These are phyloP conservation scores for Nanorana parkeri DNA, from an alignment of 2,113 vertebrate species.

Conservation along the genomic window DNA sequence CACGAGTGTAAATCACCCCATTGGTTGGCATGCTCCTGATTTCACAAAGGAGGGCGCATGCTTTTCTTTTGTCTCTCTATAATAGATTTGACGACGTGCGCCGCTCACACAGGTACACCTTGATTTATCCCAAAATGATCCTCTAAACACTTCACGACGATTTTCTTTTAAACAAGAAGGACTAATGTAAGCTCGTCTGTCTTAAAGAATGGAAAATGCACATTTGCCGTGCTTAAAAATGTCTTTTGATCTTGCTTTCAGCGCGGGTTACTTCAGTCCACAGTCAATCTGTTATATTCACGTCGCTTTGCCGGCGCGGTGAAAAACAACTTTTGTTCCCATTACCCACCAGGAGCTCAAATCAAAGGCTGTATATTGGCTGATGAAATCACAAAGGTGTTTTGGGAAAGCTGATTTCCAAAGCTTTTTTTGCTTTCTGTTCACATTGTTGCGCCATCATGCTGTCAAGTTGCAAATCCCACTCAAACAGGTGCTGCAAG, in stretches of 20 bases:
- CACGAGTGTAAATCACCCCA: too few relatives aligned
- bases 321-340: slow-evolving; percentile 25
- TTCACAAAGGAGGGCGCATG: too few relatives aligned
- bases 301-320: not conserved
- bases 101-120: not conserved
- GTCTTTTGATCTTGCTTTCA: slow-evolving; percentile 46
- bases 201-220: slow-evolving; percentile 23
- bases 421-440: slow-evolving; percentile 2
- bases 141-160: slow-evolving; percentile 5
- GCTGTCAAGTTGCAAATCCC: too few relatives aligned
- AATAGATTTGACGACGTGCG: too few relatives aligned
- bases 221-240: slow-evolving; percentile 29
- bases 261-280: slow-evolving; percentile 37
- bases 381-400: slow-evolving; percentile 29
- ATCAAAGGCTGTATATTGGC: slow-evolving; percentile 32
- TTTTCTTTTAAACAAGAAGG: slow-evolving; percentile 34
- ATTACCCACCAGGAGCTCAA: slow-evolving; percentile 36
- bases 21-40: too few relatives aligned
- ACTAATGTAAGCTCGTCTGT: slow-evolving; percentile 25
- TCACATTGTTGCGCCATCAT: not conserved
- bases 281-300: not conserved
- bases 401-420: not conserved
- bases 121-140: slow-evolving; percentile 34
- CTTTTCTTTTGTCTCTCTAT: too few relatives aligned
- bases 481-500: too few relatives aligned